phyloP scores from a whole-genome alignment of 2,888 invertebrate species.

The Chrysolina oricalcia region DNA sequence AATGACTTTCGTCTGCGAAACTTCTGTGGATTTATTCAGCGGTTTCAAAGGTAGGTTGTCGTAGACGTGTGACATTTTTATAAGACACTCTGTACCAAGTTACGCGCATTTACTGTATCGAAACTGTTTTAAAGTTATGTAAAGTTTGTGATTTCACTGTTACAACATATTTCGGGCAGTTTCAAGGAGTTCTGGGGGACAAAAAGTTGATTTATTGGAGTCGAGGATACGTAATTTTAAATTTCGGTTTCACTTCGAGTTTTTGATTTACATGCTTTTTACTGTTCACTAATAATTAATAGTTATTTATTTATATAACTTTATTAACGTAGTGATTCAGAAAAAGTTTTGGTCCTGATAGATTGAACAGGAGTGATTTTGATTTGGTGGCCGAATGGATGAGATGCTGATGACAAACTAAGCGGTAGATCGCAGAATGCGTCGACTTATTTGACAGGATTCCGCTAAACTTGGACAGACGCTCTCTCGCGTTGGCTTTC shows the following conservation, averaged over 20 bases:
- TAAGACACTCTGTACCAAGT: conserved; percentile 24
- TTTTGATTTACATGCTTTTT: not conserved
- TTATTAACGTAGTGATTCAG: not conserved
- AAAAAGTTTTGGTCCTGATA: not conserved
- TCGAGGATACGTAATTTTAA: no score
- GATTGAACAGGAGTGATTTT: conserved; percentile 22
- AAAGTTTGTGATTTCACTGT: not conserved
- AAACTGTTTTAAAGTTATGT: conserved; percentile 2
- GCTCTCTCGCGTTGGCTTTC: conserved; percentile 40
- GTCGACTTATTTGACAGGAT: conserved; percentile 53
- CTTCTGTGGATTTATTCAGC: conserved; percentile 57
- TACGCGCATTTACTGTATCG: not conserved
- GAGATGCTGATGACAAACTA: conserved; percentile 58
- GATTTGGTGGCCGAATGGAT: conserved; percentile 52
- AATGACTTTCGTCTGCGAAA: conserved; percentile 20
- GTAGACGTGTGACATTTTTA: conserved; percentile 62
- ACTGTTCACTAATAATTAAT: conserved; percentile 14
- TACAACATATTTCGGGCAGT: not conserved
- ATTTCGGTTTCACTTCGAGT: not conserved
- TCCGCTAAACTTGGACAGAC: conserved; percentile 50
- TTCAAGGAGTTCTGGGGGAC: not conserved
- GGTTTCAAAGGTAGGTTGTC: conserved; percentile 67
- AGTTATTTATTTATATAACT: not conserved
- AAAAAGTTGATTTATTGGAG: not conserved
- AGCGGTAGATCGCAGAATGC: conserved; percentile 53